Conservation (phyloP, 1,140 invertebrate species). For the Papilio machaon region DNA sequence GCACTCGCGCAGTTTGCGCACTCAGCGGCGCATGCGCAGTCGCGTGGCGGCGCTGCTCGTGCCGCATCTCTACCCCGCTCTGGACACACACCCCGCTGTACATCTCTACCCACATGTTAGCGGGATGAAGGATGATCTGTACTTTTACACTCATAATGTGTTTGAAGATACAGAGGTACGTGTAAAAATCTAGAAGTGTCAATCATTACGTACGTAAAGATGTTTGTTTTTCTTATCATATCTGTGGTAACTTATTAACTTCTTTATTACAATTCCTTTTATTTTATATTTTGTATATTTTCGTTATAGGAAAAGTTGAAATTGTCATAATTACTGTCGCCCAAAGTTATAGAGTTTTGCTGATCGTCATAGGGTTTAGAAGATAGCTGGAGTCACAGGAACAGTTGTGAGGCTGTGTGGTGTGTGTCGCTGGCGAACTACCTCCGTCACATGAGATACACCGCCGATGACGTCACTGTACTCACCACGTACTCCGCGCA, state of each 20-base stretch:
- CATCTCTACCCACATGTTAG: conserved; percentile 76
- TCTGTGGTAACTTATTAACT: neutral
- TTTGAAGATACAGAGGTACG: conserved; percentile 79
- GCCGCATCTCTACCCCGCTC: conserved; percentile 84
- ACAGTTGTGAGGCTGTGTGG: conserved; percentile 84
- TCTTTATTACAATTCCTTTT: too few species aligned
- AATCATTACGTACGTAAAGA: too few species aligned
- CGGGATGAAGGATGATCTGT: conserved; percentile 83
- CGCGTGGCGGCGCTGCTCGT: conserved; percentile 83
- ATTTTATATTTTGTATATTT: too few species aligned
- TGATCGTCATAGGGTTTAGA: conserved; percentile 69
- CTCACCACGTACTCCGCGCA: conserved; percentile 87
- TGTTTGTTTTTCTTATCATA: too few species aligned
- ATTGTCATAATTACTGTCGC: too few species aligned
- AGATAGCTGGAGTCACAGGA: conserved; percentile 83
- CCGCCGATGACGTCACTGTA: conserved; percentile 84
- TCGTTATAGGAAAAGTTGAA: too few species aligned
- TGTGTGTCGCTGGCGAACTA: conserved; percentile 83
- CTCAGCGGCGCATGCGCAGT: conserved; percentile 85
- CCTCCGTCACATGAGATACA: conserved; percentile 83
- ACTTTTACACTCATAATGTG: conserved; percentile 83
- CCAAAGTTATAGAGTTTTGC: neutral
- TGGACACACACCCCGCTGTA: conserved; percentile 83
- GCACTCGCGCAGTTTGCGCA: conserved; percentile 79
- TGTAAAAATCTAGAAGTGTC: neutral